Evolutionary conservation across 1,140 invertebrate species (phyloP).

Genomic region (Palaemon carinicauda): DNA sequence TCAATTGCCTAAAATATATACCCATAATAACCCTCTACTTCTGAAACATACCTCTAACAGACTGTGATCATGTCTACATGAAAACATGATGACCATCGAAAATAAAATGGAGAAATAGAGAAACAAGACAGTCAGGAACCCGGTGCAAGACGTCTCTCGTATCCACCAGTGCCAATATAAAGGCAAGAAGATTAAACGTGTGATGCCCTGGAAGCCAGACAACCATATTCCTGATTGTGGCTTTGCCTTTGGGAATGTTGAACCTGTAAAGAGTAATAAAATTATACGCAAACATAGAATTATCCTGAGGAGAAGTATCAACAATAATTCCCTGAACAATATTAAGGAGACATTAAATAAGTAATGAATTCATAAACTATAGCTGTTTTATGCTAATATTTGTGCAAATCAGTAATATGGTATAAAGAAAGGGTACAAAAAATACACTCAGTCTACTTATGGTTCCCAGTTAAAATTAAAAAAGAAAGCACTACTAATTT

Average conservation of each 20-base stretch:
- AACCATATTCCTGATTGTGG: slow-evolving; percentile 86
- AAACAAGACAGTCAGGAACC: slow-evolving; percentile 77
- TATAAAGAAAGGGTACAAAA: too few species aligned
- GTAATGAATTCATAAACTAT: too few species aligned
- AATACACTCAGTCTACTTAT: too few species aligned
- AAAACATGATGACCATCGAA: slow-evolving; percentile 35
- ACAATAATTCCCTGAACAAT: too few species aligned
- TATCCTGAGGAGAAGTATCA: too few species aligned
- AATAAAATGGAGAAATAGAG: slow-evolving; percentile 71
- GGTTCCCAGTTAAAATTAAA: too few species aligned
- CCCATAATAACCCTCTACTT: background rate
- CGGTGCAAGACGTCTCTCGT: slow-evolving; percentile 79
- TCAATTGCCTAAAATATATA: background rate
- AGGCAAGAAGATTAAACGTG: slow-evolving; percentile 83
- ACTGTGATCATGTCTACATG: slow-evolving; percentile 4
- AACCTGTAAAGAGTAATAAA: slow-evolving; percentile 71
- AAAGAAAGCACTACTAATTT: too few species aligned
- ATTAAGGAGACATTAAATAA: too few species aligned
- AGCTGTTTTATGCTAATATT: too few species aligned
- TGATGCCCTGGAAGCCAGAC: slow-evolving; percentile 80
- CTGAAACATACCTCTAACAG: slow-evolving; percentile 17
- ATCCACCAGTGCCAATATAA: slow-evolving; percentile 87
- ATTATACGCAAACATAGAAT: background rate
- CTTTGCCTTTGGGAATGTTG: slow-evolving; percentile 92
- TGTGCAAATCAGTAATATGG: too few species aligned